These are phyloP conservation scores for Hermaeophaga mercurialis DNA, from an alignment of 2,888 invertebrate species.

Conservation along the genomic window DNA sequence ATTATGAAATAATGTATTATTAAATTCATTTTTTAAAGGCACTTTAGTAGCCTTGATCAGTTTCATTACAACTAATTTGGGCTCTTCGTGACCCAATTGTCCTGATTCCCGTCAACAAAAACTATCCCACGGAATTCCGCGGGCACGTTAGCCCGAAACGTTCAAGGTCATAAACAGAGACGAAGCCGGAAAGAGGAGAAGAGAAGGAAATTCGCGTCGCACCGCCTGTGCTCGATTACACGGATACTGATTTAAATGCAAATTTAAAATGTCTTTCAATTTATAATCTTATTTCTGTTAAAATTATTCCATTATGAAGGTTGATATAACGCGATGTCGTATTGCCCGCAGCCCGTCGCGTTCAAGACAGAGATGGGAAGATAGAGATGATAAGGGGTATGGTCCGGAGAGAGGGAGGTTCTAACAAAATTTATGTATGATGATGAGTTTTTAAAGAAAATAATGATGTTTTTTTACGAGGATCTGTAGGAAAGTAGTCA, in stretches of 20 bases:
- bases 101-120: neutral
- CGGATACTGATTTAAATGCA: slow-evolving; percentile 57
- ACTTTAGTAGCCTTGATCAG: too few species aligned
- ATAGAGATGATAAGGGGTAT: neutral
- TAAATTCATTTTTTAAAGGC: too few species aligned
- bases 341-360: slow-evolving; percentile 27
- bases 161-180: slow-evolving; percentile 8
- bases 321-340: slow-evolving; percentile 44
- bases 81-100: neutral
- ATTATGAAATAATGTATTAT: too few species aligned
- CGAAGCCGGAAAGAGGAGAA: slow-evolving; percentile 26
- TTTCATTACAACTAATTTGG: too few species aligned
- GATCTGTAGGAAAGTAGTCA: too few species aligned
- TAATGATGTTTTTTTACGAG: too few species aligned
- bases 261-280: slow-evolving; percentile 59
- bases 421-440: too few species aligned
- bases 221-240: slow-evolving; percentile 53
- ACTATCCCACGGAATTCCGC: too few species aligned
- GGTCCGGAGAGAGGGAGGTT: too few species aligned
- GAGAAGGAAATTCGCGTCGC: slow-evolving; percentile 31
- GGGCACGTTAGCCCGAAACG: neutral
- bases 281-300: slow-evolving; percentile 58
- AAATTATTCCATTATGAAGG: slow-evolving; percentile 57
- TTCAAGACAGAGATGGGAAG: neutral
- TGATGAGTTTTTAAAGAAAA: too few species aligned